phyloP scores from a whole-genome alignment of 2,888 invertebrate genomes.

The Orthosia cruda region DNA sequence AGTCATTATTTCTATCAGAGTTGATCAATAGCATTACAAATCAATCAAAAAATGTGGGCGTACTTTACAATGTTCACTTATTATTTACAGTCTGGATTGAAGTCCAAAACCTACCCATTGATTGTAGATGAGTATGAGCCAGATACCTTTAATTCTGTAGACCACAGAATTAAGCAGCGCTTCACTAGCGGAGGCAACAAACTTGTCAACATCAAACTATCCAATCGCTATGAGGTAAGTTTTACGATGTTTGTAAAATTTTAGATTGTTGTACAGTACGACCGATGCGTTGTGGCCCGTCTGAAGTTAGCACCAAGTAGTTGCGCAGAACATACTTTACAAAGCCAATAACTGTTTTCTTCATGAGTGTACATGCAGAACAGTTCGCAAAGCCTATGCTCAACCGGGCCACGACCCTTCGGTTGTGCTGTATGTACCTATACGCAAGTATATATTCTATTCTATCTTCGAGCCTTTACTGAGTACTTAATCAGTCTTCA shows the following conservation, averaged over 20 bases:
- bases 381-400: no score
- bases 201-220: constrained; percentile 93
- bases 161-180: constrained; percentile 92
- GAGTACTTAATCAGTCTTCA: no score
- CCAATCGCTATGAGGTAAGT: constrained; percentile 93
- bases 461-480: not conserved
- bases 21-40: not conserved
- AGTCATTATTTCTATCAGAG: not conserved
- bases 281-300: no score
- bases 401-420: no score
- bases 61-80: not conserved
- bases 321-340: no score
- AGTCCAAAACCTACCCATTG: constrained; percentile 91
- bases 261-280: no score
- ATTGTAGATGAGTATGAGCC: constrained; percentile 93
- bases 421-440: no score
- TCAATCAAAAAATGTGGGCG: not conserved
- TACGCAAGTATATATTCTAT: no score
- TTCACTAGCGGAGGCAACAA: constrained; percentile 92
- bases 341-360: no score
- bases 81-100: constrained; percentile 80
- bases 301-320: no score
- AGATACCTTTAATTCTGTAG: constrained; percentile 92
- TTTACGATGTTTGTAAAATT: not conserved
- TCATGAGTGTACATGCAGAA: no score